phyloP scores from a whole-genome alignment of 1,140 invertebrate species.

The Lasioglossum baleicum region DNA sequence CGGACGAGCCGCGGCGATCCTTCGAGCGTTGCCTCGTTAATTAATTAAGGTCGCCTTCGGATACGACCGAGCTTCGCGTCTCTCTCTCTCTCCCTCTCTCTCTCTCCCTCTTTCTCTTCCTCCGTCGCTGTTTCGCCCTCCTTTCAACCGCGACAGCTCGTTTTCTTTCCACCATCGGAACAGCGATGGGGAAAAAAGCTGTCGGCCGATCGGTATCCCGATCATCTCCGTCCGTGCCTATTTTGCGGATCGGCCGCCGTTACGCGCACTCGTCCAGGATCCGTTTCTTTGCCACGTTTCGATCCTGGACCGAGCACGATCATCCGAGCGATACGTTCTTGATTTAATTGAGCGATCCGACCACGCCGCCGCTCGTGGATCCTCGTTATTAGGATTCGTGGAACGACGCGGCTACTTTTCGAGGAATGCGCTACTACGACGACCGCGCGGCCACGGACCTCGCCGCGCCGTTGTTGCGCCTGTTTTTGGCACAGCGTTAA shows the following conservation, averaged over 20 bases:
- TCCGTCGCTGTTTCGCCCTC: too few species aligned
- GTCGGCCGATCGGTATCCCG: conserved; percentile 54
- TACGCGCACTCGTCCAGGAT: conserved; percentile 3
- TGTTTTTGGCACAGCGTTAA: too few species aligned
- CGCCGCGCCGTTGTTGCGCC: too few species aligned
- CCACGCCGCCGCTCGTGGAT: background rate
- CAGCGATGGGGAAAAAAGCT: conserved; percentile 46
- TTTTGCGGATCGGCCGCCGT: conserved; percentile 46
- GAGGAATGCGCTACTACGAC: too few species aligned
- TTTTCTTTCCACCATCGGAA: too few species aligned
- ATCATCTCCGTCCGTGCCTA: conserved; percentile 50
- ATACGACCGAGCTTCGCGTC: conserved; percentile 14
- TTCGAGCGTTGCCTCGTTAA: conserved; percentile 58
- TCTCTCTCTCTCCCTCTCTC: background rate
- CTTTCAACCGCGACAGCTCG: background rate
- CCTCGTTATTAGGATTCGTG: conserved; percentile 22
- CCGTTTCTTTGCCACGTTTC: conserved; percentile 49
- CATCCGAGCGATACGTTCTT: conserved; percentile 28
- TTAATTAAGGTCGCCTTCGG: conserved; percentile 59
- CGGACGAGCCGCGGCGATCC: conserved; percentile 42
- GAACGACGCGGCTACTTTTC: conserved; percentile 23
- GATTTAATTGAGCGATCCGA: conserved; percentile 43
- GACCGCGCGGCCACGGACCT: too few species aligned
- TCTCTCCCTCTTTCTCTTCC: background rate
- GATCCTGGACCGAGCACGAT: background rate